phyloP scores from a whole-genome alignment of 2,888 invertebrate species.

The Callimorpha dominula region DNA sequence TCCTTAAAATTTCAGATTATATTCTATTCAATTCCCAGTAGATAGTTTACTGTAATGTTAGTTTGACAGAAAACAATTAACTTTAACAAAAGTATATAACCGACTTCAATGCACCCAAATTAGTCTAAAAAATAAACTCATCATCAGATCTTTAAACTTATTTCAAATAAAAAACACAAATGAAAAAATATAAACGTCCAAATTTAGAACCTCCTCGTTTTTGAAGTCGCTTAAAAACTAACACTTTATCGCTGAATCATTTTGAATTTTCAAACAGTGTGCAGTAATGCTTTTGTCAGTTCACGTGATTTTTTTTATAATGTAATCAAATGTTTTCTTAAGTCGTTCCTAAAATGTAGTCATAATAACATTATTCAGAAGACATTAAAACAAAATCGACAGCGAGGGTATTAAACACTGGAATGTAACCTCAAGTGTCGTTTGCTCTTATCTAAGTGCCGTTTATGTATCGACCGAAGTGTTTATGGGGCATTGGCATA shows the following conservation, averaged over 20 bases:
- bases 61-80: background rate
- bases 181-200: no score
- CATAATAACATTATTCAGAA: slow-evolving; percentile 16
- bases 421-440: slow-evolving; percentile 46
- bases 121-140: no score
- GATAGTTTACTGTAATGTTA: background rate
- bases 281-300: no score
- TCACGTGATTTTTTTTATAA: no score
- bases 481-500: slow-evolving; percentile 59
- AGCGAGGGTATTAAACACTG: slow-evolving; percentile 37
- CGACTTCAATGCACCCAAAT: no score
- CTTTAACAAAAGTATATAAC: no score
- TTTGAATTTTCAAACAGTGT: no score
- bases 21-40: background rate
- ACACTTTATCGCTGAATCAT: background rate
- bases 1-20: background rate
- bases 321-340: background rate
- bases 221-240: background rate
- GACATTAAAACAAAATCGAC: slow-evolving; percentile 37
- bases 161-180: no score
- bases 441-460: slow-evolving; percentile 62
- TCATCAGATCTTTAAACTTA: no score
- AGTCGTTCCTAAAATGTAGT: background rate
- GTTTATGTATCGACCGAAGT: slow-evolving; percentile 56
- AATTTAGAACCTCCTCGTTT: no score